phyloP scores from a whole-genome alignment of 2,113 vertebrate species.

The Python bivittatus region DNA sequence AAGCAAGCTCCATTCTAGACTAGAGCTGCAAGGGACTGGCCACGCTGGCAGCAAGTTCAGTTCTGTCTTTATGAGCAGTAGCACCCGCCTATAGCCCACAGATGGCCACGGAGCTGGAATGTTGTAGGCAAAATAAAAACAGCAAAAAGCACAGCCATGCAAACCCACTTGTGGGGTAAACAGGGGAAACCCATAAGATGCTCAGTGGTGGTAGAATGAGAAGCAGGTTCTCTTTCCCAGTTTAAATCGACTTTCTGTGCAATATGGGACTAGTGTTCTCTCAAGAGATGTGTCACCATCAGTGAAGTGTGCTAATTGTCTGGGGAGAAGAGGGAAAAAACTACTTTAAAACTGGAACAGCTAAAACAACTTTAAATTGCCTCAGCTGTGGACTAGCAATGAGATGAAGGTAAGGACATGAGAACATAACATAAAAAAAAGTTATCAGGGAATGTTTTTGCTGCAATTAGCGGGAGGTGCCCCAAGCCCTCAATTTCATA shows the following conservation, averaged over 20 bases:
- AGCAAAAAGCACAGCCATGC: neutral
- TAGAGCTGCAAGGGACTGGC: neutral
- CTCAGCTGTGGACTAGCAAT: neutral
- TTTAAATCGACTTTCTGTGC: neutral
- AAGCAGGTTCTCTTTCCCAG: neutral
- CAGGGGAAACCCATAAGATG: neutral
- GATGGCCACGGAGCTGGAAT: neutral
- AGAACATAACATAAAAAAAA: neutral
- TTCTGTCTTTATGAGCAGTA: neutral
- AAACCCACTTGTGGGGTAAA: neutral
- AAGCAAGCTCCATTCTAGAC: neutral
- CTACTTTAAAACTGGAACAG: neutral
- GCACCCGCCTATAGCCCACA: neutral
- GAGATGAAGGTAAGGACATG: neutral
- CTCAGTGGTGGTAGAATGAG: neutral
- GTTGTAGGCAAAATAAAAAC: neutral
- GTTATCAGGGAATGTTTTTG: neutral
- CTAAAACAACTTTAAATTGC: neutral
- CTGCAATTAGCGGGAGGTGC: neutral
- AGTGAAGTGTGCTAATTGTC: neutral
- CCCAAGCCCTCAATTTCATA: neutral
- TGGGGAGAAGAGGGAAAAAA: neutral
- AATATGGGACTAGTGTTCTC: neutral
- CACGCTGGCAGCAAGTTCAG: neutral
- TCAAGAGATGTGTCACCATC: neutral